phyloP scores from a whole-genome alignment of 2,888 invertebrate species.

The Arctia plantaginis region DNA sequence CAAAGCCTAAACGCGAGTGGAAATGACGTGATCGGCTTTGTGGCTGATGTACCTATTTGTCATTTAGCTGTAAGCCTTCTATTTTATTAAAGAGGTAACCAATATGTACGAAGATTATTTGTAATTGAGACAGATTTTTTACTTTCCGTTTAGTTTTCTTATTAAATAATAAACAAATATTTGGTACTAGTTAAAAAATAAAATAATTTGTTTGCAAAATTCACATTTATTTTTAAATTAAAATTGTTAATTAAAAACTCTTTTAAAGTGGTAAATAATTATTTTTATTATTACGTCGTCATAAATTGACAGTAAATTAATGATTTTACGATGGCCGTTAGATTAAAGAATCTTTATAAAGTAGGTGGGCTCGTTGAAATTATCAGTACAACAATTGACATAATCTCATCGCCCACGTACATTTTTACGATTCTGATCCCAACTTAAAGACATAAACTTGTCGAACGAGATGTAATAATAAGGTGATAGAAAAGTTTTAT shows the following conservation, averaged over 20 bases:
- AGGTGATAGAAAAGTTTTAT: constrained; percentile 31
- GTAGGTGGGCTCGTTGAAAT: constrained; percentile 49
- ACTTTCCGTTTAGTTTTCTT: not conserved
- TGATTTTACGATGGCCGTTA: constrained; percentile 45
- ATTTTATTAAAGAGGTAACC: not conserved
- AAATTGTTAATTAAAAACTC: constrained; percentile 12
- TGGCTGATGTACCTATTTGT: constrained; percentile 4
- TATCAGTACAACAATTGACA: constrained; percentile 52
- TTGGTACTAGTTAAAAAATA: not conserved
- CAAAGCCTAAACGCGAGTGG: constrained; percentile 58
- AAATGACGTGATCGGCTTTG: constrained; percentile 54
- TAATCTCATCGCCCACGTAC: constrained; percentile 48
- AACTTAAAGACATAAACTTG: constrained; percentile 41
- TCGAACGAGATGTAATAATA: constrained; percentile 40
- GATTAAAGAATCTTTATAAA: constrained; percentile 33
- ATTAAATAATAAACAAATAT: not conserved
- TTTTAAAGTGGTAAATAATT: constrained; percentile 36
- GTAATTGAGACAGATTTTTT: not conserved
- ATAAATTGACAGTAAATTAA: constrained; percentile 49
- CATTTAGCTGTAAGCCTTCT: constrained; percentile 7
- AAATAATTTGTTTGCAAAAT: constrained; percentile 31
- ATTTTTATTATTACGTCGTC: constrained; percentile 39
- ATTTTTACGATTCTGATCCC: constrained; percentile 45
- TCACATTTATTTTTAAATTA: constrained; percentile 25
- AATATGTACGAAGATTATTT: not conserved